Evolutionary conservation across 2,888 invertebrate species (phyloP), one percentile per base, ranked within the genome.

Genomic region (Tetramorium bicarinatum): DNA sequence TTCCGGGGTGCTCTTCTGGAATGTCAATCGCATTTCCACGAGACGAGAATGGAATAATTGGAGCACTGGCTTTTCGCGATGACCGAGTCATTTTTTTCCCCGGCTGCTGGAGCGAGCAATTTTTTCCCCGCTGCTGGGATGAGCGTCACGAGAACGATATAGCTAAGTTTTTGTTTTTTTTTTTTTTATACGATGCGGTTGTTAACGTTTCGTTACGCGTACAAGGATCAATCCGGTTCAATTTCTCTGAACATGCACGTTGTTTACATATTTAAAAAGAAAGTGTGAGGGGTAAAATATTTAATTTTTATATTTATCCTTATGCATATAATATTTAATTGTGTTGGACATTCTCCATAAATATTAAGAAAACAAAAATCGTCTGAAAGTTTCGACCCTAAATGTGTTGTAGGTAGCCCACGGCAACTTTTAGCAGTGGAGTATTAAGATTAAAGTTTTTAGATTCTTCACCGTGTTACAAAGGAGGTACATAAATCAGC

Each of bases 401-500:
- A 77, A 66, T n/a, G 41, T 3, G 25, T 67, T 15, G 66, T 47
- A 15, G 41, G 25, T 66, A 54, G 25, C 29, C 29, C 29, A 4
- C 18, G 41, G 41, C 21, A 67, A 69, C 47, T 71, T 69, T 59
- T 49, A 47, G 69, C 56, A 56, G 56, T 6, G 11, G 59, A 25
- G 47, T 71, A 69, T 80, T 61, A 61, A 49, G 69, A 71, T 71
- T 71, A 59, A 61, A 49, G 69, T 71, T 80, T 71, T 69, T 69
- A 71, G 71, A 25, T 49, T 49, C 66, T 54, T 71, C 8, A 11
- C 38, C 76, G 41, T 38, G 59, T 61, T 59, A 71, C 25, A 38
- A 59, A 59, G 52, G 59, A 47, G n/a, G 52, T 59, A 69, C 79
- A 59, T 71, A 80, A 80, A 71, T 80, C 69, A 59, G 71, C 71